Percentiles rank a stretch among this genome's conserved stretches.
phyloP scores from a whole-genome alignment of 2,888 invertebrate species.

The Hyalella azteca region DNA sequence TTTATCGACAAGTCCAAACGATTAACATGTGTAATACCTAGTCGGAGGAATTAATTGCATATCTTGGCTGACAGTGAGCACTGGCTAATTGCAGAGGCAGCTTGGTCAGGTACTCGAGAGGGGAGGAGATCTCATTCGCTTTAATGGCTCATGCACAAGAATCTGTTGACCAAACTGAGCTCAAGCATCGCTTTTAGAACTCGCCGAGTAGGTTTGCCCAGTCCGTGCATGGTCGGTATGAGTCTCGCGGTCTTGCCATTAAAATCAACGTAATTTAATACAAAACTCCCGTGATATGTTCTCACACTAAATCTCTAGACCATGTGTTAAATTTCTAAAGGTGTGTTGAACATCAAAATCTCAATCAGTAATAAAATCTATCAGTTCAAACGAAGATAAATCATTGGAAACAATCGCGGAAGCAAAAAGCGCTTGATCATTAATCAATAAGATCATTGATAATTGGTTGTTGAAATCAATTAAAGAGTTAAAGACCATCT shows the following conservation, averaged over 20 bases:
- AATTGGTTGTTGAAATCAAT: too few species aligned
- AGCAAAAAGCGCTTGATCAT: too few species aligned
- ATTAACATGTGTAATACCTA: slow-evolving; percentile 36
- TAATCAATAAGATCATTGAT: too few species aligned
- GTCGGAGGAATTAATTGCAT: slow-evolving; percentile 34
- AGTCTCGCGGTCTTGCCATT: neutral
- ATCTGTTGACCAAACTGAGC: slow-evolving; percentile 24
- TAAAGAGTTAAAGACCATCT: too few species aligned
- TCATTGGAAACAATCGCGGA: too few species aligned
- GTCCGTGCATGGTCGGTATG: neutral
- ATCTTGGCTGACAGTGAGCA: slow-evolving; percentile 34
- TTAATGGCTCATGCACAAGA: slow-evolving; percentile 29
- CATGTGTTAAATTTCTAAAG: too few species aligned
- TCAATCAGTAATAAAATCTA: too few species aligned
- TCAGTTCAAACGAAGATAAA: too few species aligned
- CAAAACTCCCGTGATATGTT: too few species aligned
- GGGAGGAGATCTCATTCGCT: slow-evolving; percentile 33
- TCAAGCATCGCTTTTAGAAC: slow-evolving; percentile 6
- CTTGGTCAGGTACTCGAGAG: slow-evolving; percentile 33
- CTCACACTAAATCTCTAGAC: too few species aligned
- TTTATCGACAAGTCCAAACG: slow-evolving; percentile 37
- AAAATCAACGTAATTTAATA: neutral
- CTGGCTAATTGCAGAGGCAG: slow-evolving; percentile 37
- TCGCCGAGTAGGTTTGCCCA: neutral
- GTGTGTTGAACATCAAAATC: too few species aligned